Conservation (phyloP, 2,113 vertebrate genomes). For the Onychostruthus taczanowskii region DNA sequence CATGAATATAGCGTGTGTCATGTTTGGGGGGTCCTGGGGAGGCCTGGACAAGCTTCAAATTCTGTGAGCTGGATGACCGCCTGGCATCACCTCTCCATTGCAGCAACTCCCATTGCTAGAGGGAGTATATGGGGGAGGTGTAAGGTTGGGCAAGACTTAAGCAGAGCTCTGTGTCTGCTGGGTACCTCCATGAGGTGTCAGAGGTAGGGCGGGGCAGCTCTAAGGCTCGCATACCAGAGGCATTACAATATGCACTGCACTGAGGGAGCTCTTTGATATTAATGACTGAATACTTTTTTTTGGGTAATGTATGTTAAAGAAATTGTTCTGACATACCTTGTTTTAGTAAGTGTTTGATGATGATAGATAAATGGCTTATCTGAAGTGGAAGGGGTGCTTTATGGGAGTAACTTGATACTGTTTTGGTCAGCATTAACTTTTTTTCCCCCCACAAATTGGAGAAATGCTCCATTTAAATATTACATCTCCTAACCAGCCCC, state of each 20-base stretch:
- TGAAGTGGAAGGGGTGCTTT: neutral
- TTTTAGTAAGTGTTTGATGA: neutral
- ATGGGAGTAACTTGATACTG: neutral
- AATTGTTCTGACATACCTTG: neutral
- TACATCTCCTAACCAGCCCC: neutral
- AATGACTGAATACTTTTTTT: neutral
- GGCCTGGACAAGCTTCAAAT: neutral
- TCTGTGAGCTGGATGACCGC: neutral
- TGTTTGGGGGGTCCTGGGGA: neutral
- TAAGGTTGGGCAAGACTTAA: neutral
- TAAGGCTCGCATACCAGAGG: neutral
- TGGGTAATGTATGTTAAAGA: neutral
- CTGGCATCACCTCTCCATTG: neutral
- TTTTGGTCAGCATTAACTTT: neutral
- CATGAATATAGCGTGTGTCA: neutral
- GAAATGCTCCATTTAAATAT: neutral
- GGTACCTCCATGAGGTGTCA: neutral
- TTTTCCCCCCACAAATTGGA: rapidly evolving
- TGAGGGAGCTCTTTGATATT: neutral
- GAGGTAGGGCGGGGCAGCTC: neutral
- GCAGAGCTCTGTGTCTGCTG: neutral
- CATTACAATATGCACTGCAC: neutral
- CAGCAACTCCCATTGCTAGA: neutral
- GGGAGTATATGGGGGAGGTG: neutral
- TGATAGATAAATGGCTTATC: neutral